These are phyloP conservation scores for Gadopsis bispinosus DNA, from an alignment of 2,797 vertebrate species.

Conservation along the genomic window DNA sequence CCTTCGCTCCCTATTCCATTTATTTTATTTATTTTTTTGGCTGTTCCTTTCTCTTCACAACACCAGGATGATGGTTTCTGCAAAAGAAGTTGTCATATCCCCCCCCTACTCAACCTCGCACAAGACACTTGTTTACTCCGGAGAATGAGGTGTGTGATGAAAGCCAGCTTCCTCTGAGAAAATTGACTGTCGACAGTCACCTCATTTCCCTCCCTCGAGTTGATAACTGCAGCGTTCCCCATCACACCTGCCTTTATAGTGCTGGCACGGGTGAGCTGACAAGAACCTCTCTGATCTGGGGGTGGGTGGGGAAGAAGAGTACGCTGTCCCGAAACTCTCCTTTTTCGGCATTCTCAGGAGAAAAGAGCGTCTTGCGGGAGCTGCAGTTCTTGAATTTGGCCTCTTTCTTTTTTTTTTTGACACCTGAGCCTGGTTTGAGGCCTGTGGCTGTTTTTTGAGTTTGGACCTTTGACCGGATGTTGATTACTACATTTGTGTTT, in stretches of 20 bases:
- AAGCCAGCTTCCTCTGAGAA: slow-evolving; percentile 83
- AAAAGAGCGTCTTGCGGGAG: slow-evolving; percentile 17
- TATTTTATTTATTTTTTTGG: slow-evolving; percentile 31
- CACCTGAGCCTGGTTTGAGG: neutral
- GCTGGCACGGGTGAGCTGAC: slow-evolving; percentile 73
- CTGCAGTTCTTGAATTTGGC: slow-evolving; percentile 10
- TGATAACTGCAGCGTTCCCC: slow-evolving; percentile 77
- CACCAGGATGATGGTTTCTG: slow-evolving; percentile 72
- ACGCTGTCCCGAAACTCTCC: slow-evolving; percentile 37
- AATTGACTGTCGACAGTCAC: slow-evolving; percentile 85
- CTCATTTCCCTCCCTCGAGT: slow-evolving; percentile 76
- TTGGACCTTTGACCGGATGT: neutral
- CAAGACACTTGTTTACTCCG: slow-evolving; percentile 86
- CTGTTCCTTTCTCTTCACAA: slow-evolving; percentile 60
- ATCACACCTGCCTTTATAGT: slow-evolving; percentile 78
- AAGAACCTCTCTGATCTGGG: slow-evolving; percentile 75
- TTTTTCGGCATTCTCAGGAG: slow-evolving; percentile 9
- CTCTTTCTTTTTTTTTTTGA: neutral
- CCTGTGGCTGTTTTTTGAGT: neutral
- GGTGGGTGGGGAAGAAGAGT: slow-evolving; percentile 39
- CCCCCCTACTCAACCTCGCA: slow-evolving; percentile 68
- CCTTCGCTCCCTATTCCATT: slow-evolving; percentile 48
- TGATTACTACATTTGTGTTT: neutral
- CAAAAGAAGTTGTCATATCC: slow-evolving; percentile 78
- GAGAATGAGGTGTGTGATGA: slow-evolving; percentile 84